These are phyloP conservation scores for Erannis defoliaria DNA, from an alignment of 2,888 invertebrate species.

Conservation along the genomic window DNA sequence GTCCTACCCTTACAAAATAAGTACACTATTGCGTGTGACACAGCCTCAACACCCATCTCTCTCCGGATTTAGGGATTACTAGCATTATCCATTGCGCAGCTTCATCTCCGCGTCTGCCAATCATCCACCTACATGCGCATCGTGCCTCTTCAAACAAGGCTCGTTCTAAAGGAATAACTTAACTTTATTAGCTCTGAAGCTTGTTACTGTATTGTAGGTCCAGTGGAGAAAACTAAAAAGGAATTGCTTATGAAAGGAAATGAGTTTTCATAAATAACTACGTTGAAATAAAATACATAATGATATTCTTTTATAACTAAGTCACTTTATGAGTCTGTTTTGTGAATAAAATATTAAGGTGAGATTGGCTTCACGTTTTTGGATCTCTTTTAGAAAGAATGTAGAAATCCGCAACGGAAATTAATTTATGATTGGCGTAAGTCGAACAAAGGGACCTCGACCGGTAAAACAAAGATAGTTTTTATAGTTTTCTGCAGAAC, in stretches of 20 bases:
- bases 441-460: no score
- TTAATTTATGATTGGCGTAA: no score
- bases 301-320: neutral
- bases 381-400: neutral
- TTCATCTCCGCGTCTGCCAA: constrained; percentile 19
- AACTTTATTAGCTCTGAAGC: neutral
- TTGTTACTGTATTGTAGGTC: neutral
- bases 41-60: constrained; percentile 1
- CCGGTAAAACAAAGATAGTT: no score
- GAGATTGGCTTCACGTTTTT: neutral
- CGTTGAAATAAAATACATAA: neutral
- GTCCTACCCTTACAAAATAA: no score
- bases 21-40: neutral
- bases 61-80: constrained; percentile 16
- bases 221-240: neutral
- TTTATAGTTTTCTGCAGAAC: no score
- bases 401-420: neutral
- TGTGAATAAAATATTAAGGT: neutral
- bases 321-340: neutral
- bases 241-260: constrained; percentile 9
- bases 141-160: constrained; percentile 14
- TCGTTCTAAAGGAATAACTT: constrained; percentile 12
- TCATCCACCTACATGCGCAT: constrained; percentile 14
- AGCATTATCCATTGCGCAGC: constrained; percentile 9
- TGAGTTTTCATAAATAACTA: neutral